A percentile compares a stretch with the other conserved stretches of the same genome.
These are phyloP conservation scores for Agrochola circellaris DNA, from an alignment of 2,888 invertebrate genomes.

Conservation along the genomic window DNA sequence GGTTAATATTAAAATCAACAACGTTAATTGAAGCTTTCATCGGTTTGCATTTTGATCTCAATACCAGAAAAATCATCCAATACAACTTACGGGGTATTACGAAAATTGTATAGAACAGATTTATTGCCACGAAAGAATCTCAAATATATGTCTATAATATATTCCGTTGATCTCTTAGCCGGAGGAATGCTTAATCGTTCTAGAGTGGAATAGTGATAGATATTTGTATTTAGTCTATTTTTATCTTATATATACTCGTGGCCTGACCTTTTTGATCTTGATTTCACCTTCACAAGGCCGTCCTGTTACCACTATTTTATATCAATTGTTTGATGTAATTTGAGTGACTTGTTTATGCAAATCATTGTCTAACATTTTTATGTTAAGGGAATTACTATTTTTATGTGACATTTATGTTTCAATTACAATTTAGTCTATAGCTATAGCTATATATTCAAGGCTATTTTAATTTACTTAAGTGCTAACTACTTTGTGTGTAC, in stretches of 20 bases:
- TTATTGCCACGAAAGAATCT: slow-evolving; percentile 2
- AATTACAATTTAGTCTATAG: slow-evolving; percentile 13
- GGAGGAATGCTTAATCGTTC: not conserved
- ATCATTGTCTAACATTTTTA: not conserved
- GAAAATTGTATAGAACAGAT: slow-evolving; percentile 10
- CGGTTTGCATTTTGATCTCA: not conserved
- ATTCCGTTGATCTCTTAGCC: slow-evolving; percentile 3
- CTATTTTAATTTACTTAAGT: slow-evolving; percentile 47
- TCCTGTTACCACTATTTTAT: not conserved
- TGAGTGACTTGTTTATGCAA: slow-evolving; percentile 3
- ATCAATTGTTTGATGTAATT: slow-evolving; percentile 18
- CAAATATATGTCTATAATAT: slow-evolving; percentile 2
- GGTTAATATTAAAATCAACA: slow-evolving; percentile 31
- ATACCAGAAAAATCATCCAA: not conserved
- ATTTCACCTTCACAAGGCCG: not conserved
- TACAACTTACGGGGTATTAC: not conserved
- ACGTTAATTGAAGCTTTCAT: slow-evolving; percentile 32
- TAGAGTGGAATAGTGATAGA: not conserved
- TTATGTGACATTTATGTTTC: slow-evolving; percentile 22
- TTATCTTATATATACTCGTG: too few species aligned
- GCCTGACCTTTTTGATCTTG: not conserved
- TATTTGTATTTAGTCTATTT: not conserved
- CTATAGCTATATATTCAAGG: slow-evolving; percentile 1
- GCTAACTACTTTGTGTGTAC: slow-evolving; percentile 17
- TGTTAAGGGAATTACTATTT: slow-evolving; percentile 24